A percentile compares a stretch with the other conserved stretches of the same genome.
These are phyloP conservation scores for Malachius bipustulatus DNA, from an alignment of 2,888 invertebrate genomes.

Conservation along the genomic window DNA sequence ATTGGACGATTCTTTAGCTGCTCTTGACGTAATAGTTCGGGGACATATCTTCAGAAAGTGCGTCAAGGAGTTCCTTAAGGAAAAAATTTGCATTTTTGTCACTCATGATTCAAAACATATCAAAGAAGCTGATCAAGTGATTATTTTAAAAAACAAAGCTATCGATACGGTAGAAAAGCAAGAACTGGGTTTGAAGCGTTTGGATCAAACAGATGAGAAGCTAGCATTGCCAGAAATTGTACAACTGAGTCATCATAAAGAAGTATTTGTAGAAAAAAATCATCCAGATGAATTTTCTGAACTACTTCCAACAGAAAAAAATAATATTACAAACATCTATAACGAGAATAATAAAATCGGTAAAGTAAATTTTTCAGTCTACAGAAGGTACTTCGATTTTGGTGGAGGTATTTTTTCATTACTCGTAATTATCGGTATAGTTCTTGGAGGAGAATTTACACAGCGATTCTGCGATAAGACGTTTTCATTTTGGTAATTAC, in stretches of 20 bases:
- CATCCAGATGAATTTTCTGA: no score
- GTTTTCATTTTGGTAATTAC: no score
- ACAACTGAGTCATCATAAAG: not conserved
- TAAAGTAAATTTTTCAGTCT: slow-evolving; percentile 15
- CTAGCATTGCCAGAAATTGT: slow-evolving; percentile 18
- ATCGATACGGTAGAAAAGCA: no score
- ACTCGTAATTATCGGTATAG: slow-evolving; percentile 9
- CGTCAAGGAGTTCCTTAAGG: slow-evolving; percentile 20
- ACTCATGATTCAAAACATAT: slow-evolving; percentile 19
- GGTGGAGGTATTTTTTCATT: slow-evolving; percentile 17
- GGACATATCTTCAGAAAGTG: slow-evolving; percentile 11
- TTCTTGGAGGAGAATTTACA: slow-evolving; percentile 12
- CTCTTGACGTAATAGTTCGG: slow-evolving; percentile 11
- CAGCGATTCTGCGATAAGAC: slow-evolving; percentile 14
- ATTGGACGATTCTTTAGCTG: slow-evolving; percentile 12
- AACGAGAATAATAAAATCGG: slow-evolving; percentile 12
- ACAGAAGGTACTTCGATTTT: slow-evolving; percentile 17
- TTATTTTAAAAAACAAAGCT: slow-evolving; percentile 23
- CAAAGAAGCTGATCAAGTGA: slow-evolving; percentile 17
- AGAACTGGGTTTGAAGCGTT: slow-evolving; percentile 65
- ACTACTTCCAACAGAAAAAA: no score
- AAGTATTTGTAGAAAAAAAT: no score
- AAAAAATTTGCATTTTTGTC: slow-evolving; percentile 22
- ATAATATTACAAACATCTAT: slow-evolving; percentile 9
- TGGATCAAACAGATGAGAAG: slow-evolving; percentile 42